Evolutionary conservation across 2,888 invertebrate species (phyloP).

Genomic region (Entomobrya multifasciata): DNA sequence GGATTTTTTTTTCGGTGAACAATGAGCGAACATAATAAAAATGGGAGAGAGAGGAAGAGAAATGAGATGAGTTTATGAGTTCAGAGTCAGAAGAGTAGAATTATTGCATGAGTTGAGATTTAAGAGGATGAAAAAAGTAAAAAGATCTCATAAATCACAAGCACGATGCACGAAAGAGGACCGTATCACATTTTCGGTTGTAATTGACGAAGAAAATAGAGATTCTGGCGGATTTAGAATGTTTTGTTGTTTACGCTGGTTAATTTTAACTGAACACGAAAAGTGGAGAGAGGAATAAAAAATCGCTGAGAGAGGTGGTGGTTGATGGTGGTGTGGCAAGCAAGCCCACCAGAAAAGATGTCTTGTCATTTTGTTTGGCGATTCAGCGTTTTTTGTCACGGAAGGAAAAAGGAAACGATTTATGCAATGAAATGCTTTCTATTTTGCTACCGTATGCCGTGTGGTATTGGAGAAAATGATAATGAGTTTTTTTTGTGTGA

Average conservation of each 20-base stretch:
- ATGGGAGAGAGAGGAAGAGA: not conserved
- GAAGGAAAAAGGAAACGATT: no score
- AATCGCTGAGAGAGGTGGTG: not conserved
- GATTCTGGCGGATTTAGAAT: not conserved
- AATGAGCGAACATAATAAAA: conserved; percentile 13
- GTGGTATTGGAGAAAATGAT: no score
- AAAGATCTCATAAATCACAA: conserved; percentile 43
- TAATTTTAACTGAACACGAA: not conserved
- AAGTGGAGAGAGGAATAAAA: not conserved
- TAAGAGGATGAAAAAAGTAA: conserved; percentile 5
- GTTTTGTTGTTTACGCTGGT: not conserved
- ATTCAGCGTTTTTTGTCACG: not conserved
- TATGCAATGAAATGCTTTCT: no score
- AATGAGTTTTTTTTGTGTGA: not conserved
- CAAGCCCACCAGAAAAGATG: not conserved
- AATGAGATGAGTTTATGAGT: conserved; percentile 19
- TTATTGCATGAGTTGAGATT: not conserved
- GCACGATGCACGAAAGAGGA: conserved; percentile 1
- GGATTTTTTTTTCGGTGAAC: conserved; percentile 10
- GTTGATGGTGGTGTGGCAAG: not conserved
- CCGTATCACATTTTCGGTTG: conserved; percentile 33
- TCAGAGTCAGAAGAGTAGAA: not conserved
- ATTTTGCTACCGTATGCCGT: no score
- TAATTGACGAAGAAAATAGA: conserved; percentile 6
- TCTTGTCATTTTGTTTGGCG: no score